A percentile compares a stretch with the other conserved stretches of the same genome.
These are phyloP conservation scores for Fratercula arctica DNA, from an alignment of 2,797 vertebrate genomes.

Conservation along the genomic window DNA sequence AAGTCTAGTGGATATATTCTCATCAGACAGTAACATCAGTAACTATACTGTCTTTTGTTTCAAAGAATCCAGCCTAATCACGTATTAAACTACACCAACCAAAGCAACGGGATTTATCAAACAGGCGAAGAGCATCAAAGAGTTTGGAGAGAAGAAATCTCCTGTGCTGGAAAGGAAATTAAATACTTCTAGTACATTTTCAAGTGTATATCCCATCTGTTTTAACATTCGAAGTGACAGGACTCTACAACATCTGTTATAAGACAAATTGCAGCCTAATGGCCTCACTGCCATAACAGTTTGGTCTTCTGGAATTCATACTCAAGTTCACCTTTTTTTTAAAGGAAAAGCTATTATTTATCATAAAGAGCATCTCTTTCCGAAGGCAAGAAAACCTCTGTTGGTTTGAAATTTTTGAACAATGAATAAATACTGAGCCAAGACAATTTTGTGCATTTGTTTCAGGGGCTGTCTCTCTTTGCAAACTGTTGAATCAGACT, in stretches of 20 bases:
- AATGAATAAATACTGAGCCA: not conserved
- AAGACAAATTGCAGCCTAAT: slow-evolving; percentile 69
- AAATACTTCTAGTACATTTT: slow-evolving; percentile 63
- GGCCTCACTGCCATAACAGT: slow-evolving; percentile 26
- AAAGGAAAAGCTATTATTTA: slow-evolving; percentile 50
- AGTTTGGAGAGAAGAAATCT: slow-evolving; percentile 42
- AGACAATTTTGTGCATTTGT: not conserved
- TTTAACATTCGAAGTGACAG: slow-evolving; percentile 59
- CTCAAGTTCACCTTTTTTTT: slow-evolving; percentile 37
- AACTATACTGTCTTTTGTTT: not conserved
- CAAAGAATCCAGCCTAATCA: not conserved
- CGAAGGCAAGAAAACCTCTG: not conserved
- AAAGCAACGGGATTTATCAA: slow-evolving; percentile 40
- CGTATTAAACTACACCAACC: slow-evolving; percentile 13
- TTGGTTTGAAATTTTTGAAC: slow-evolving; percentile 29
- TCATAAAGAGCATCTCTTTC: slow-evolving; percentile 23
- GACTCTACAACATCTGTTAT: slow-evolving; percentile 59
- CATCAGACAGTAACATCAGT: not conserved
- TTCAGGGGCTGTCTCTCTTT: not conserved
- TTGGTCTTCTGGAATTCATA: slow-evolving; percentile 56
- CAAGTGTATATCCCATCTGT: slow-evolving; percentile 61
- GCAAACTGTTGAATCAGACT: not conserved
- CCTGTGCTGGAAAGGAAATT: slow-evolving; percentile 62
- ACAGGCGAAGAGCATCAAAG: slow-evolving; percentile 43
- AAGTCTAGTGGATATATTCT: not conserved